A percentile compares a stretch with the other conserved stretches of the same genome.
These are phyloP conservation scores for Thysanoteuthis rhombus DNA, from an alignment of 2,888 invertebrate genomes.

Conservation along the genomic window DNA sequence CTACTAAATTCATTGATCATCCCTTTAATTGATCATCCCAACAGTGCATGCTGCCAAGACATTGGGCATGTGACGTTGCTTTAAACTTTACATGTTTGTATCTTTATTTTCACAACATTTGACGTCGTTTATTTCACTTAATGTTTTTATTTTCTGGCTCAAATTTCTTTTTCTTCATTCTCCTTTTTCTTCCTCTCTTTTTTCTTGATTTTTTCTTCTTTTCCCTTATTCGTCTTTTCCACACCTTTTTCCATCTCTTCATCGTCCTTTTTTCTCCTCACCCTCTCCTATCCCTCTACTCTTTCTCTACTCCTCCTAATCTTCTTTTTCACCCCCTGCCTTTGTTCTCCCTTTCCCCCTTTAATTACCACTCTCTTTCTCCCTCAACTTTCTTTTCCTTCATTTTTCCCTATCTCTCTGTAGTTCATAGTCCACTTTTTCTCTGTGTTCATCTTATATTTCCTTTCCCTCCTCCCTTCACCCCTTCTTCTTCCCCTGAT, in stretches of 20 bases:
- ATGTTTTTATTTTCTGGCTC: no score
- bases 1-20: no score
- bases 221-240: not conserved
- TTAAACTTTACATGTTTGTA: no score
- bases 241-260: not conserved
- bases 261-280: rapidly evolving
- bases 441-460: no score
- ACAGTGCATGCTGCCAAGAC: no score
- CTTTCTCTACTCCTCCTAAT: not conserved
- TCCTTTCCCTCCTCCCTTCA: no score
- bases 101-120: no score
- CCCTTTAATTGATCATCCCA: no score
- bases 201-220: not conserved
- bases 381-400: not conserved
- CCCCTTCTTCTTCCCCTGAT: no score
- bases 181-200: not conserved
- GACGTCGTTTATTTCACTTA: no score
- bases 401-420: not conserved
- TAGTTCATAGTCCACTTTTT: no score
- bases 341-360: not conserved
- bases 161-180: not conserved
- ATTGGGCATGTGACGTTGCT: no score
- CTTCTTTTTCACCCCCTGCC: not conserved
- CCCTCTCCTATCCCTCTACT: not conserved
- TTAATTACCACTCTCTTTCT: not conserved